These are phyloP conservation scores for Xerus rutilus DNA, from an alignment of 2,797 vertebrate species.

Conservation along the genomic window DNA sequence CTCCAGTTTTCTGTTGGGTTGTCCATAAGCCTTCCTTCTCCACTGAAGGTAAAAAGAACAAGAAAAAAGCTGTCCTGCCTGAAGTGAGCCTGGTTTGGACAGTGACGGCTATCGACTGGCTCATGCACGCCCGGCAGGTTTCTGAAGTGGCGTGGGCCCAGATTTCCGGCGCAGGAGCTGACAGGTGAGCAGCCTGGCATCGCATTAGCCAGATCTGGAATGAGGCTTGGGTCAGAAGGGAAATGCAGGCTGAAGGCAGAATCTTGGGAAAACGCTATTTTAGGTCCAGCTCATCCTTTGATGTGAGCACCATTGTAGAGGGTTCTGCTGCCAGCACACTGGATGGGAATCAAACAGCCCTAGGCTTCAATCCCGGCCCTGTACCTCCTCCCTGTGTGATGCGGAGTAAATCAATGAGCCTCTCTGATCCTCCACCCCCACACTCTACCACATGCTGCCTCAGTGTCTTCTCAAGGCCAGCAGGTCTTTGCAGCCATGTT, in stretches of 20 bases:
- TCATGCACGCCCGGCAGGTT: neutral
- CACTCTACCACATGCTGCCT: neutral
- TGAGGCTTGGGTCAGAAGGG: neutral
- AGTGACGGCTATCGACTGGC: neutral
- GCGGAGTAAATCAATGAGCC: neutral
- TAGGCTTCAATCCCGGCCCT: neutral
- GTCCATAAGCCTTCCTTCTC: neutral
- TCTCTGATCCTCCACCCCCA: neutral
- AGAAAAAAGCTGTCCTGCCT: neutral
- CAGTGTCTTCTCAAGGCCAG: neutral
- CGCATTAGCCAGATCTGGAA: neutral
- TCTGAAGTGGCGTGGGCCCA: constrained; percentile 7
- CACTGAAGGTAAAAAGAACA: neutral
- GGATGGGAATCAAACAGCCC: neutral
- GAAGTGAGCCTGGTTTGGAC: neutral
- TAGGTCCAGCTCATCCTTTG: neutral
- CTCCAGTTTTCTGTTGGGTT: neutral
- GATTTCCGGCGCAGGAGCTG: neutral
- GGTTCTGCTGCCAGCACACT: neutral
- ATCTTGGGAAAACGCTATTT: constrained; percentile 8
- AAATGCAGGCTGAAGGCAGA: neutral
- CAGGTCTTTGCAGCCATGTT: neutral
- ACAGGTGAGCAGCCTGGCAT: neutral
- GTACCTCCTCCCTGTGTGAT: neutral
- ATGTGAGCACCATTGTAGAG: neutral